These are phyloP conservation scores for Mormyrus proboscirostris DNA, from an alignment of 2,797 vertebrate species.

Conservation along the genomic window DNA sequence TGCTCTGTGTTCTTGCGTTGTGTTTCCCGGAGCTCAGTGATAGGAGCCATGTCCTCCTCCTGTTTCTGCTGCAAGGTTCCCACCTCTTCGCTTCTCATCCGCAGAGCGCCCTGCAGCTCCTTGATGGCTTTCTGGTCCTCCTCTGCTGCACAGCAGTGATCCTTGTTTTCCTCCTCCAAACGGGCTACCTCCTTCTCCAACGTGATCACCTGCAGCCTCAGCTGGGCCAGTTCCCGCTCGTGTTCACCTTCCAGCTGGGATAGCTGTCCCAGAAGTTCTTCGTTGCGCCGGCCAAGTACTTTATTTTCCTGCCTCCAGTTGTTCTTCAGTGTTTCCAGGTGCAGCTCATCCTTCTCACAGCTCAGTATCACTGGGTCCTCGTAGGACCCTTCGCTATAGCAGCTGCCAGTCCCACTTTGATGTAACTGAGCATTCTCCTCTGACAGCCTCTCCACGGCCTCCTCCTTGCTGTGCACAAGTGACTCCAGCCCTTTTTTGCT, in stretches of 20 bases:
- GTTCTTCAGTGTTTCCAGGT: neutral
- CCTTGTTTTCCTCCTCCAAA: constrained; percentile 47
- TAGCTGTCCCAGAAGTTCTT: constrained; percentile 52
- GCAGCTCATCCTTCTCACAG: constrained; percentile 4
- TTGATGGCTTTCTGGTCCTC: constrained; percentile 45
- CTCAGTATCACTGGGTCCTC: neutral
- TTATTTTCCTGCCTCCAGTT: constrained; percentile 57
- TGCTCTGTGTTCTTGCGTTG: neutral
- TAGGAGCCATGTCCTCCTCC: constrained; percentile 31
- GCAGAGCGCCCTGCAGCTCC: constrained; percentile 38
- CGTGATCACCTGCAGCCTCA: constrained; percentile 27
- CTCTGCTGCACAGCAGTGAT: constrained; percentile 46
- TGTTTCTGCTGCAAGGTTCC: constrained; percentile 40
- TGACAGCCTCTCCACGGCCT: constrained; percentile 36
- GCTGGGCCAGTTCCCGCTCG: constrained; percentile 27
- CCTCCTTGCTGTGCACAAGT: constrained; percentile 35
- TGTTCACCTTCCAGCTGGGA: constrained; percentile 37
- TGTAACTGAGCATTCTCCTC: constrained; percentile 38
- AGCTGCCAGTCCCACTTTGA: neutral
- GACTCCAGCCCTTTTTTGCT: constrained; percentile 37
- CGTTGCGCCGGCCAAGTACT: constrained; percentile 49
- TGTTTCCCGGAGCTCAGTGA: neutral
- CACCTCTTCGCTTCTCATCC: constrained; percentile 34
- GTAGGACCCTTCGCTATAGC: neutral
- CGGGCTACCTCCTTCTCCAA: constrained; percentile 33